phyloP scores from a whole-genome alignment of 2,113 vertebrate species.

The Nyctereutes procyonoides region DNA sequence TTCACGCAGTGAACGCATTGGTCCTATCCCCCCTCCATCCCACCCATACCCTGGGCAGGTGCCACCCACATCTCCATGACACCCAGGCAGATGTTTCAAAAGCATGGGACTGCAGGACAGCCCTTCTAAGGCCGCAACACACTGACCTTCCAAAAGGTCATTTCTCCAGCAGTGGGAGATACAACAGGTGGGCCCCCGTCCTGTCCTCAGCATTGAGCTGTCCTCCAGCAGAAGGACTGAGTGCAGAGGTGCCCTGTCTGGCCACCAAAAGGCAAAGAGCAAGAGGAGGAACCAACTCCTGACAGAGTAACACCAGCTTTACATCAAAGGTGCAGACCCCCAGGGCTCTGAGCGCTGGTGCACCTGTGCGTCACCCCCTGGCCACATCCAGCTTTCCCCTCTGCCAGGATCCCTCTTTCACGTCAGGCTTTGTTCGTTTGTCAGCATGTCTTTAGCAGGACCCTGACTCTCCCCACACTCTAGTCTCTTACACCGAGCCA shows the following conservation, averaged over 20 bases:
- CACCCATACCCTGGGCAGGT: not conserved
- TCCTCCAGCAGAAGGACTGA: not conserved
- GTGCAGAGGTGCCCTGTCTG: not conserved
- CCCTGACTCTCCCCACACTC: not conserved
- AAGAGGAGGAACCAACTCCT: rapidly evolving
- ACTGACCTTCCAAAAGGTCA: rapidly evolving
- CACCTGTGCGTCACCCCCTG: no score
- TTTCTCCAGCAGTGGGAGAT: conserved; percentile 34
- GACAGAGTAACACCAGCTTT: not conserved
- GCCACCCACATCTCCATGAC: not conserved
- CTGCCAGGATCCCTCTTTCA: no score
- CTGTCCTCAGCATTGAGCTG: not conserved
- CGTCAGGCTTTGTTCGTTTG: not conserved
- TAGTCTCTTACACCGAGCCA: not conserved
- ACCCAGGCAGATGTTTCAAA: no score
- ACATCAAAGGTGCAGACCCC: not conserved
- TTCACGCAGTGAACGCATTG: rapidly evolving
- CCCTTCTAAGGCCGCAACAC: not conserved
- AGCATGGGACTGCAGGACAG: not conserved
- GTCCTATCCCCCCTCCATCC: not conserved
- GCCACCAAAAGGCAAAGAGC: not conserved
- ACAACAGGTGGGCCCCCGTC: not conserved
- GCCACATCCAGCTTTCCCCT: no score
- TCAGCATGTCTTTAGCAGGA: not conserved
- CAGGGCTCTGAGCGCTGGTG: not conserved